Base-by-base conservation (phyloP, 2,113 vertebrate species). In the Esox niger region DNA sequence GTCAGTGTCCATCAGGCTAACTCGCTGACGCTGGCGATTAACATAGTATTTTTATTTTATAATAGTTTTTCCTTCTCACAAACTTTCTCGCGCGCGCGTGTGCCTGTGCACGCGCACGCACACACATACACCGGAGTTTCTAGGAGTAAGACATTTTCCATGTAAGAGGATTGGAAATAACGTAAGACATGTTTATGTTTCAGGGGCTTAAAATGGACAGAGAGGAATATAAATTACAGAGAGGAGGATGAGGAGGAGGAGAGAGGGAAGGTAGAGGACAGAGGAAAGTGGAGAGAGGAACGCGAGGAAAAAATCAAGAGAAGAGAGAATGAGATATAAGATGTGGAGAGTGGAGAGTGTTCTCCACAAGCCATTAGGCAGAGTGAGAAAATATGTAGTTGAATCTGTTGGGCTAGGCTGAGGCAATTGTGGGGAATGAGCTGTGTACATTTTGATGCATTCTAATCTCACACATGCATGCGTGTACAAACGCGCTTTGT, bases 391-490 rank as follows among this genome's bases (percentile, higher is more conserved):
- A 75, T 81, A 84, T 80, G 81, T 57, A 76, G 77, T 82, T 79
- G 75, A 71, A 89, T 76, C 65, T 77, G 80, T 82, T 83, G 31
- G 38, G 46, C 64, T 68, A 68, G 49, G 79, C 81, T 64, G 43
- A 64, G 66, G 71, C 23, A 30, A 85, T 82, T 84, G 63, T 64
- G 68, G 71, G 55, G 76, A 88, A 80, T 84, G 74, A 84, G 70
- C 60, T 68, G 66, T 75, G 67, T 30, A 57, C 58, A 69, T 54
- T 35, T 2, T 63, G 26, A 9, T 58, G 17, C 58, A n/a, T 17
- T 9, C 10, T 20, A 61, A 25, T 27, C 55, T 10, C 55, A 57
- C 55, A 35, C n/a, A 61, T n/a, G 17, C 61, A 63, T 15, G 46
- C 21, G 26, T 25, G 15, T 10, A 43, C 35, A 20, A 11, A 43